Base-by-base conservation (phyloP, 2,888 invertebrate genomes). In the Drosophila anomalipes region DNA sequence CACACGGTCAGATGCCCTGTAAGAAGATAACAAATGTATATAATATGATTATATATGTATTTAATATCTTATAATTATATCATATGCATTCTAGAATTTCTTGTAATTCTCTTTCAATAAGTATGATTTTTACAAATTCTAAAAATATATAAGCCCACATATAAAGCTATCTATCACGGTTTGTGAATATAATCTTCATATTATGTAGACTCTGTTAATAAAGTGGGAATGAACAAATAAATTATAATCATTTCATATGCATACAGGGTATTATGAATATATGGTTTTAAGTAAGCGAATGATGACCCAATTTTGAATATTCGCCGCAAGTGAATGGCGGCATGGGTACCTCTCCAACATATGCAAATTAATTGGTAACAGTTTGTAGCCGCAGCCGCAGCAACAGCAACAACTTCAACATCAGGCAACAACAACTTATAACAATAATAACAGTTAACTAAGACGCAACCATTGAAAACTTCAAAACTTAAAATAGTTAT, bases 281-380 rank as follows among this genome's bases (percentile, higher is more conserved):
- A 19, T 37, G 33, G 51, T 68, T 47, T 51, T 57, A 28, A 67
- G 66, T 69, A 70, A 81, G 74, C 54, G 65, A 83, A 57, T 74
- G 83, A 77, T 82, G 81, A 74, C 83, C 83, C 83, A 83, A 83
- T 83, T 82, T 74, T 4, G 41, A 60, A 60, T 68, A 57, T 77
- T 70, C 67, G 60, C 71, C 63, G 54, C 77, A 85, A 88, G 90
- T 85, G 86, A 90, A 86, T 83, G 85, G 88, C 66, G 52, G 67
- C 61, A 9, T 26, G 67, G 60, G 59, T 70, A 71, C 78, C 72
- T 73, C 78, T 69, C 60, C 70, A 62, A 71, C 82, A 89, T 86
- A 86, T 86, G 86, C 86, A 86, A 86, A 86, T 86, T 86, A 86
- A 86, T 86, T 86, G 90, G 89, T 86, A 90, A 86, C 89, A 89